Base-by-base conservation (phyloP, 1,140 invertebrate species). In the Drosophila azteca region DNA sequence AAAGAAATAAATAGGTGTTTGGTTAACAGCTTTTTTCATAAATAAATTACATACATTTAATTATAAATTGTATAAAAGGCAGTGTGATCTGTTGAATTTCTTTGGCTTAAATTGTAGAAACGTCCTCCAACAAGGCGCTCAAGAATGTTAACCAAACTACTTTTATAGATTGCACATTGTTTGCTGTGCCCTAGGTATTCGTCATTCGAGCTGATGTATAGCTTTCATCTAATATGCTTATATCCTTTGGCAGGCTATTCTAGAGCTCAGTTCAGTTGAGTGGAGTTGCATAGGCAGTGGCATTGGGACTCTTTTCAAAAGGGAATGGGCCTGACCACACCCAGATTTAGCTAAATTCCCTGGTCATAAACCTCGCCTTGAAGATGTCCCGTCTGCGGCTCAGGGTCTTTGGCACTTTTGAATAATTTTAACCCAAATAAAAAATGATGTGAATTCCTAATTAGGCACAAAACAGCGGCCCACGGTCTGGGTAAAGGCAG, bases 401-500 rank as follows among this genome's bases (percentile, higher is more conserved):
- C 67, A 63, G 71, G 73, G 77, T 80, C 71, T 70, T 70, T 74
- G 76, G 61, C 77, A 89, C 76, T 74, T 90, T 90, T 90, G 88
- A 90, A 90, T 90, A 90, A 90, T 90, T 90, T 90, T 83, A 90
- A 84, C 79, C 90, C 76, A 83, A 90, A 90, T 90, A 90, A 90
- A 90, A 90, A 90, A 87, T 84, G 84, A 90, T 90, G 89, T 90
- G 89, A 90, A 90, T 90, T 90, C 71, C 75, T 90, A 90, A 90
- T 90, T 90, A 90, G 84, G 75, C 81, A 64, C 65, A 79, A 72
- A 68, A 58, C 61, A 64, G 26, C 24, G 54, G 22, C 50, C 9
- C 35, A 35, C 3, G 31, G 31, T 35, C 31, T 3, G 31, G 31
- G 69, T 24, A 60, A 62, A 73, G 53, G 45, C 55, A 48, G 59